Evolutionary conservation across 2,113 vertebrate genomes (phyloP).

Genomic region (Bagarius yarrelli): DNA sequence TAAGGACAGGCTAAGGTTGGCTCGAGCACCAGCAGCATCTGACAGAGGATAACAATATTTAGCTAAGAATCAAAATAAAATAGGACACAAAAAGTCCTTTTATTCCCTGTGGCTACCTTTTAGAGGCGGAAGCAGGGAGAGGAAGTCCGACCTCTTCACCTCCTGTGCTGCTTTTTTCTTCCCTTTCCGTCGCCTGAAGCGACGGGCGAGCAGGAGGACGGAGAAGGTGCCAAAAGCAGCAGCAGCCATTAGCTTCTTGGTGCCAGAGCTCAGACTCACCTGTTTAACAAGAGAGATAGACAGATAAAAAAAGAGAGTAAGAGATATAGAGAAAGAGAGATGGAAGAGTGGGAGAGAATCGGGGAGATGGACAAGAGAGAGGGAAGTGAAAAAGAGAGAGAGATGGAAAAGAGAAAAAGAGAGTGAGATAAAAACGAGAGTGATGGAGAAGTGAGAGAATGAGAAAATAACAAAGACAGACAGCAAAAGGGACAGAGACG

Average conservation of each 20-base stretch:
- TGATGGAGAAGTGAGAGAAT: background rate
- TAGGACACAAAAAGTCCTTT: too few relatives aligned
- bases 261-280: conserved; percentile 80
- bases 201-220: conserved; percentile 85
- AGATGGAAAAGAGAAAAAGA: background rate
- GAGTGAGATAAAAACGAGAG: background rate
- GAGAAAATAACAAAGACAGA: background rate
- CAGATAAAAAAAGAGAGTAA: background rate
- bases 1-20: conserved; percentile 83
- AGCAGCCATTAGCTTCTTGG: conserved; percentile 84
- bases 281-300: conserved; percentile 57
- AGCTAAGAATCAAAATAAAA: too few relatives aligned
- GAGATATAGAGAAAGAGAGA: background rate
- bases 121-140: conserved; percentile 67
- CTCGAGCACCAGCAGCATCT: conserved; percentile 81
- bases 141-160: conserved; percentile 72
- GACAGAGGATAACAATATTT: conserved; percentile 26
- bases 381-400: background rate
- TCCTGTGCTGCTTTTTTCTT: conserved; percentile 80
- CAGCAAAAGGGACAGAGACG: background rate
- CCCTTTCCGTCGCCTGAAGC: conserved; percentile 87
- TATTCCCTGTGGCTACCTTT: conserved; percentile 70
- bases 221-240: conserved; percentile 84
- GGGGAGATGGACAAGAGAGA: background rate
- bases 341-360: too few relatives aligned